A percentile compares a stretch with the other conserved stretches of the same genome.
Evolutionary conservation across 2,113 vertebrate genomes (phyloP).

Genomic region (Oryzias woworae): DNA sequence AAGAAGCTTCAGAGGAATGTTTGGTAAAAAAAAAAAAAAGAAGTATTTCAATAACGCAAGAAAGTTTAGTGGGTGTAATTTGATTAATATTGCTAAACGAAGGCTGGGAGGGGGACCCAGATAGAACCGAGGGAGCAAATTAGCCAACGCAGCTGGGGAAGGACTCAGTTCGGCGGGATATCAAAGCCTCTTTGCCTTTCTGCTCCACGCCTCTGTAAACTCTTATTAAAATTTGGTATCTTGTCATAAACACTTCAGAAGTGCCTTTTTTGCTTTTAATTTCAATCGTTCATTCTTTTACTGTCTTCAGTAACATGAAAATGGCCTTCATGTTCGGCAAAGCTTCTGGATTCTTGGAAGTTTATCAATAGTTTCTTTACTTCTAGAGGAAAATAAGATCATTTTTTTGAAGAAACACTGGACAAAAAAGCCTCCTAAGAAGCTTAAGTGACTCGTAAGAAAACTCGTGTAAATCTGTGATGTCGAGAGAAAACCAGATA

Average conservation of each 20-base stretch:
- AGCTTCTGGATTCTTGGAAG: neutral
- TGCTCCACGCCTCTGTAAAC: slow-evolving; percentile 64
- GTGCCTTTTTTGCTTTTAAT: slow-evolving; percentile 50
- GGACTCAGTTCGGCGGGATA: slow-evolving; percentile 63
- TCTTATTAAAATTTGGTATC: slow-evolving; percentile 73
- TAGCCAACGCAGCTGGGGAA: slow-evolving; percentile 64
- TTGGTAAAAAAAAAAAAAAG: neutral
- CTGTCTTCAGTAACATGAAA: slow-evolving; percentile 27
- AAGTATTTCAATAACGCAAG: slow-evolving; percentile 59
- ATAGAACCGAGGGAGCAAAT: slow-evolving; percentile 70
- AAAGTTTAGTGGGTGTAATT: slow-evolving; percentile 77
- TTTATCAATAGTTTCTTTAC: no score
- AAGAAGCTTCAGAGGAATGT: slow-evolving; percentile 36
- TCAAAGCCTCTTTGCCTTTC: slow-evolving; percentile 70
- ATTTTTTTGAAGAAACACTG: neutral
- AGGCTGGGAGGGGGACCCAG: slow-evolving; percentile 47
- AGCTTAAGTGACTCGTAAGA: slow-evolving; percentile 60
- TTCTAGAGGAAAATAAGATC: neutral
- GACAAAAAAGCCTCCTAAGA: slow-evolving; percentile 36
- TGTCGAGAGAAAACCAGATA: slow-evolving; percentile 18
- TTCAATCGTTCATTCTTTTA: slow-evolving; percentile 43
- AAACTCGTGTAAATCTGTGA: slow-evolving; percentile 36
- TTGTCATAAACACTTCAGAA: slow-evolving; percentile 70
- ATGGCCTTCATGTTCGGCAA: slow-evolving; percentile 2
- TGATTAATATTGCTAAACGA: slow-evolving; percentile 77